Base-by-base conservation (phyloP, 2,113 vertebrate species). In the Chionodraco myersi region DNA sequence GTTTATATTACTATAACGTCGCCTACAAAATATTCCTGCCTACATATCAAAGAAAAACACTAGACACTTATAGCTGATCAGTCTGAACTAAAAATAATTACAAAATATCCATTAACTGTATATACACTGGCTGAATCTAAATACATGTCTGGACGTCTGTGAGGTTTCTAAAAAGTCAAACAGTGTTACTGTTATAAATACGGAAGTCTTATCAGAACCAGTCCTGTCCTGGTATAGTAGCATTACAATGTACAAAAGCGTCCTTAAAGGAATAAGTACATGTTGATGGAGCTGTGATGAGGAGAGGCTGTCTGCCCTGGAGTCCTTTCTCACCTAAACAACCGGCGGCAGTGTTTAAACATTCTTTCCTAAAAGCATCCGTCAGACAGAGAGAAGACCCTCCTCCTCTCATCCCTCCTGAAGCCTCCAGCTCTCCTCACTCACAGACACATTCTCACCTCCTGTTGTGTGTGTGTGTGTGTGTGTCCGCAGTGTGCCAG, bases 401-500 rank as follows among this genome's bases (percentile, higher is more conserved):
- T 45, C 10, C 30, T 30, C 30, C 30, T 30, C 30, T 30, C 30
- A 30, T 30, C 30, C 30, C 73, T 83, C 45, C 76, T 59, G 75
- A 89, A 78, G 52, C 72, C 53, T 76, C 80, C 62, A 47, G 57
- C 30, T 30, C 3, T 30, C 30, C 30, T 30, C 5, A 41, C 36
- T 6, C 36, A 6, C 6, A 41, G 6, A 53, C 63, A 30, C 71
- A 47, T 61, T 72, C 64, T 56, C 49, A 12, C 57, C 51, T 56
- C 53, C 11, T 77, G 63, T 73, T 54, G 51, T 83, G 72, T 86
- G 36, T 36, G 36, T 36, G 36, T 86, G 36, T 36, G 36, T 36
- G 36, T 41, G 36, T 41, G 36, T 86, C 61, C 79, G 77, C 93
- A 97, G 97, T 89, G 77, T 99, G 97, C 91, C 96, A 95, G 86